Percentiles rank a stretch among this genome's conserved stretches.
phyloP scores from a whole-genome alignment of 2,113 vertebrate species.

The Dromas ardeola region DNA sequence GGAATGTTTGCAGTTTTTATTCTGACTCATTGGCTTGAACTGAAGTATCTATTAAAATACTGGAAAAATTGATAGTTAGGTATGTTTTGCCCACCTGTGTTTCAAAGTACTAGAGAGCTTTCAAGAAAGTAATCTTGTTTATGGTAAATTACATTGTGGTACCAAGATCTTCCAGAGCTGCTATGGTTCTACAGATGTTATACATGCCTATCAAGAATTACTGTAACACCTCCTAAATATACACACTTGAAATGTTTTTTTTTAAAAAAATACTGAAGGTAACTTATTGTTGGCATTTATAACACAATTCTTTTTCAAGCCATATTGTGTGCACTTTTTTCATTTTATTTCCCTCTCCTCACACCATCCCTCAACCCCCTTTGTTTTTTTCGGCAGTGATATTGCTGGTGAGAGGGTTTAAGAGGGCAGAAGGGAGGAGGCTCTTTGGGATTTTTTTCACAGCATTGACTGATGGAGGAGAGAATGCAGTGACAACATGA shows the following conservation, averaged over 20 bases:
- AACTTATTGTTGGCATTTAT: background rate
- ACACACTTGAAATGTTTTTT: background rate
- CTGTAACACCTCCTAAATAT: background rate
- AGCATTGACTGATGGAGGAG: background rate
- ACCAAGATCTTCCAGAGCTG: background rate
- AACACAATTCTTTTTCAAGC: background rate
- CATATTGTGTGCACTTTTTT: background rate
- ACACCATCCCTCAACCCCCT: background rate
- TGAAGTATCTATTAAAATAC: background rate
- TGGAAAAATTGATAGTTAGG: background rate
- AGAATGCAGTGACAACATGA: background rate
- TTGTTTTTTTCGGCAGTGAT: background rate
- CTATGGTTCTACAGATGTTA: background rate
- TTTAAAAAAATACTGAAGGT: background rate
- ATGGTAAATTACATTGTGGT: background rate
- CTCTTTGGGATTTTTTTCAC: background rate
- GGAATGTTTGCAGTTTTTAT: background rate
- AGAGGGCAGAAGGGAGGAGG: fast-evolving
- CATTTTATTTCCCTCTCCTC: background rate
- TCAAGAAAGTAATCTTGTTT: background rate
- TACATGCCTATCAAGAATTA: background rate
- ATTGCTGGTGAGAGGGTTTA: background rate
- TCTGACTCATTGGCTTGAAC: background rate
- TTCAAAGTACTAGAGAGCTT: background rate
- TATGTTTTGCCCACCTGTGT: background rate